Evolutionary conservation across 2,113 vertebrate species (phyloP), one percentile per base, ranked within the genome.

Genomic region (Lepus timidus): DNA sequence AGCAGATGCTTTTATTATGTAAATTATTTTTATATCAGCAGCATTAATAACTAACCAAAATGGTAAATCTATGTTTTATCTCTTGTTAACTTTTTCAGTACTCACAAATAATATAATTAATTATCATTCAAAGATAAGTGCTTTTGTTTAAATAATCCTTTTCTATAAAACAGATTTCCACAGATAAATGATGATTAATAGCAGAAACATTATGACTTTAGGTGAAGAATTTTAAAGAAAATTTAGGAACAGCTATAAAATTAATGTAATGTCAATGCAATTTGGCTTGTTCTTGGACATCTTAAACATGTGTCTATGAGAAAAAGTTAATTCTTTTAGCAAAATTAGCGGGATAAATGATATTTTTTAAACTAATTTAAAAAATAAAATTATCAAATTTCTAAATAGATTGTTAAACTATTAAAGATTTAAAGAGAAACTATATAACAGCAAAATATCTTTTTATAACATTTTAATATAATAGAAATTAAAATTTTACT

Each of bases 361-460:
- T 70, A 92, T 94, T 93, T 96, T 73, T 96, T 86, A 89, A 9
- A 84, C 0, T 2, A 3, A 93, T 9, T 6, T 70, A 88, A 80
- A 68, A 19, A 39, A 79, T 2, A 74, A 74, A 74, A 74, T 4
- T 82, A 13, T 1, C 13, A 75, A 67, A 86, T 12, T 2, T 71
- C 4, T 10, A 65, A 44, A 36, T 52, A 67, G 4, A 3, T 88
- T 16, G 75, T 0, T 52, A 31, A 67, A 14, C 5, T 81, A n/a
- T 23, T 82, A 49, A 90, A 44, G 14, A 29, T 29, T 49, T 74
- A 6, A 68, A 74, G 13, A 3, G 2, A 83, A 96, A 88, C 1
- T 27, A 3, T n/a, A 25, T 80, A n/a, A 64, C 19, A 95, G 67
- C 2, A 90, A 88, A 75, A n/a, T 97, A 83, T 9, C 94, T 95